Conservation (phyloP, 2,113 vertebrate genomes). For the Coptodon bakossiorum region DNA sequence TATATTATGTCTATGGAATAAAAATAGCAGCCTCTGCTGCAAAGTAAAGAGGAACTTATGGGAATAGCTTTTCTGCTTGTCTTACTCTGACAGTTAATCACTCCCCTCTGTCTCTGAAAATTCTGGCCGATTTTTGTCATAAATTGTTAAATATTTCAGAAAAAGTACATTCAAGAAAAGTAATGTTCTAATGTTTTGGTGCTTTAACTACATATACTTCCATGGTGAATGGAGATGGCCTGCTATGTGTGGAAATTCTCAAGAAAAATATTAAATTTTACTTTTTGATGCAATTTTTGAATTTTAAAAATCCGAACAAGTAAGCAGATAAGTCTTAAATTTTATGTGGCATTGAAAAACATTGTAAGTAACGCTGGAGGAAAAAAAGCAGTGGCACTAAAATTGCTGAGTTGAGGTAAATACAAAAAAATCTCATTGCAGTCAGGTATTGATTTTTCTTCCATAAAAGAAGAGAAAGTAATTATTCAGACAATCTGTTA, state of each 20-base stretch:
- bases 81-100: not conserved
- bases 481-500: conserved; percentile 27
- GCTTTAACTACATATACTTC: not conserved
- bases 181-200: not conserved
- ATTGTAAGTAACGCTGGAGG: fast-evolving
- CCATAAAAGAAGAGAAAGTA: not conserved
- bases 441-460: conserved; percentile 15
- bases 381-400: not conserved
- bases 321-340: not conserved
- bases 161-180: fast-evolving
- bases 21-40: not conserved
- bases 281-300: not conserved
- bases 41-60: not conserved
- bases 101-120: not conserved
- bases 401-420: conserved; percentile 15
- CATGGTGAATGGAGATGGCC: not conserved
- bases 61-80: not conserved
- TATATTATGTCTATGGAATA: not conserved
- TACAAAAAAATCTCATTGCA: not conserved
- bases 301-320: not conserved
- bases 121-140: not conserved
- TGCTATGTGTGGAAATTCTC: not conserved
- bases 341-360: fast-evolving
- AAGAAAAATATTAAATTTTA: not conserved
- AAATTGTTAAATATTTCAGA: not conserved